These are phyloP conservation scores for Pogona vitticeps DNA, from an alignment of 2,113 vertebrate species.

Conservation along the genomic window DNA sequence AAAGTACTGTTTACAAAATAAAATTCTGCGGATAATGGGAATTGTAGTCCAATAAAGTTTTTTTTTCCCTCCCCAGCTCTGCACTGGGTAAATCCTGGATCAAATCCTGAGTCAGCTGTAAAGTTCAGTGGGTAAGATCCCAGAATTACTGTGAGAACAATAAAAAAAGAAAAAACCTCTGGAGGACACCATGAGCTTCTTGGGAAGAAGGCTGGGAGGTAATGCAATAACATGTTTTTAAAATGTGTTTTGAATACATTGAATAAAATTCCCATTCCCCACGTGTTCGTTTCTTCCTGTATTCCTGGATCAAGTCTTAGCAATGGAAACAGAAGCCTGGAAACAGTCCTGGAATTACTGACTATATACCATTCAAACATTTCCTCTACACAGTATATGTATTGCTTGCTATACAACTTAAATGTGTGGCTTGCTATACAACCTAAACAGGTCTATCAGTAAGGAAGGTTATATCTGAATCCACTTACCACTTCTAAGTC, in stretches of 20 bases:
- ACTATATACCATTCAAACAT: no score
- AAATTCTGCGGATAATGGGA: no score
- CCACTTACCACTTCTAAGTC: constrained; percentile 87
- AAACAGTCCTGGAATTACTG: neutral
- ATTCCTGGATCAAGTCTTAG: neutral
- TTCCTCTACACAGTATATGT: no score
- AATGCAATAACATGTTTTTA: neutral
- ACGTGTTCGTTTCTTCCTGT: neutral
- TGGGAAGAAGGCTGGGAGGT: neutral
- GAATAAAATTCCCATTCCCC: neutral
- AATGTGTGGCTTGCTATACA: neutral
- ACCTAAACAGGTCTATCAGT: neutral
- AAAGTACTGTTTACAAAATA: no score
- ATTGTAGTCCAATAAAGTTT: no score
- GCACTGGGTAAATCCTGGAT: neutral
- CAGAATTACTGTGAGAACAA: neutral
- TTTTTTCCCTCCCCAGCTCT: no score
- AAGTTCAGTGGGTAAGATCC: neutral
- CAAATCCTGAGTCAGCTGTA: neutral
- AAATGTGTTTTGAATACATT: neutral
- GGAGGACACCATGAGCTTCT: neutral
- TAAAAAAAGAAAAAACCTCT: neutral
- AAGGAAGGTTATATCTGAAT: neutral
- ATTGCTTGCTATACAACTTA: neutral
- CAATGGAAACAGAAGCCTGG: neutral